Base-by-base conservation (phyloP, 2,888 invertebrate genomes). In the Epistrophella euchroma region DNA sequence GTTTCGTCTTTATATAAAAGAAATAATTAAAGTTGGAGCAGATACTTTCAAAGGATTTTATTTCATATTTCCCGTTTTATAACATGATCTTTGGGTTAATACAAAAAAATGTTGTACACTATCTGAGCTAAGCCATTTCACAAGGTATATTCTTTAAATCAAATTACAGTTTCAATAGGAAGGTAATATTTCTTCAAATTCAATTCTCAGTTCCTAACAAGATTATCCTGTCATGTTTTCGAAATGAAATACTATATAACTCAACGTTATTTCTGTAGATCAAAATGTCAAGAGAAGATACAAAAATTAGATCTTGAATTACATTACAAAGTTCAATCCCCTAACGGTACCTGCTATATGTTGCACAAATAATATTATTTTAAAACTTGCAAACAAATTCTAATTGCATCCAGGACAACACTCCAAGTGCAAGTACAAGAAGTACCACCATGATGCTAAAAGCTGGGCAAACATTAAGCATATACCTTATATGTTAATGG, bases 401-500 rank as follows among this genome's bases (percentile, higher is more conserved):
- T 9, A 52, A 52, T 52, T n/a, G 25, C 25, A 22, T 22, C 17
- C 37, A 22, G 60, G 22, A 37, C 22, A 15, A n/a, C 52, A 25
- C 25, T 25, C 52, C 25, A 13, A 50, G 7, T 40, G 9, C 40
- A n/a, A n/a, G n/a, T n/a, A n/a, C 13, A 19, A 10, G 17, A 5
- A n/a, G n/a, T 62, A 6, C 47, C 47, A 47, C 35, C 32, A 66
- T 35, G 66, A 32, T 47, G 66, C 66, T 66, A 66, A 66, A 66
- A 66, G 66, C 47, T 66, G 35, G 9, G 19, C 66, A 66, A 66
- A 66, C 66, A 66, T 40, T 47, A 47, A 66, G n/a, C n/a, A n/a
- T n/a, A 66, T 66, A 43, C 66, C 47, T 68, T 68, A 37, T 68
- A 68, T 68, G 68, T 68, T 25, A 68, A 68, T 68, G 68, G 25